Percentiles rank a stretch among this genome's conserved stretches.
Evolutionary conservation across 1,140 invertebrate species (phyloP).

Genomic region (Temnothorax nylanderi): DNA sequence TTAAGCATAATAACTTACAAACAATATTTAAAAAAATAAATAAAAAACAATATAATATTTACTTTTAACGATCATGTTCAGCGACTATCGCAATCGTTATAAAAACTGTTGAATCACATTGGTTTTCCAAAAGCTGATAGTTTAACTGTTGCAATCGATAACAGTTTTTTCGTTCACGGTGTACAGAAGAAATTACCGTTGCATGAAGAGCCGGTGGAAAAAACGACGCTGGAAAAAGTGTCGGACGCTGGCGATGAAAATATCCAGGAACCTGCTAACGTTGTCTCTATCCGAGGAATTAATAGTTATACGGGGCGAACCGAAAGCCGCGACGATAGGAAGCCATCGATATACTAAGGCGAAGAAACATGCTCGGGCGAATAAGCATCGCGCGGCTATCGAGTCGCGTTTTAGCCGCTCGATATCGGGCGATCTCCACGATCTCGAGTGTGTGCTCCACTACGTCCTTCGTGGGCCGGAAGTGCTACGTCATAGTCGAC

Average conservation of each 20-base stretch:
- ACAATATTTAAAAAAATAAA: background rate
- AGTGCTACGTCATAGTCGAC: conserved; percentile 78
- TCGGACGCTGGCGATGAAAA: conserved; percentile 1
- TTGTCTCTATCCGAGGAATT: conserved; percentile 45
- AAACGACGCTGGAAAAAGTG: conserved; percentile 21
- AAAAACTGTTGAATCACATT: background rate
- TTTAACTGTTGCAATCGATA: conserved; percentile 19
- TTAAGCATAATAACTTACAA: background rate
- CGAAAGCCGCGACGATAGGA: background rate
- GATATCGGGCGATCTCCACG: conserved; percentile 31
- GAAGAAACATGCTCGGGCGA: conserved; percentile 29
- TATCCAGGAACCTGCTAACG: conserved; percentile 26
- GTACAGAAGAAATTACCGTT: conserved; percentile 44
- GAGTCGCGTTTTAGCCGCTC: conserved; percentile 26
- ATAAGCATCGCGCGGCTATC: conserved; percentile 13
- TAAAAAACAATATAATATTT: background rate
- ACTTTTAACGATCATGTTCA: background rate
- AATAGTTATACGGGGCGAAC: conserved; percentile 23
- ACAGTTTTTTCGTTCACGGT: background rate
- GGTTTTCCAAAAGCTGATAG: conserved; percentile 24
- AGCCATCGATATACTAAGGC: conserved; percentile 43
- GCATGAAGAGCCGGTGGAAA: conserved; percentile 29
- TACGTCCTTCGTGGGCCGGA: conserved; percentile 72
- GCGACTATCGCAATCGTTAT: background rate
- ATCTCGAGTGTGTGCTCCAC: conserved; percentile 51